A percentile compares a stretch with the other conserved stretches of the same genome.
Evolutionary conservation across 2,888 invertebrate genomes (phyloP).

Genomic region (Caenorhabditis angaria): DNA sequence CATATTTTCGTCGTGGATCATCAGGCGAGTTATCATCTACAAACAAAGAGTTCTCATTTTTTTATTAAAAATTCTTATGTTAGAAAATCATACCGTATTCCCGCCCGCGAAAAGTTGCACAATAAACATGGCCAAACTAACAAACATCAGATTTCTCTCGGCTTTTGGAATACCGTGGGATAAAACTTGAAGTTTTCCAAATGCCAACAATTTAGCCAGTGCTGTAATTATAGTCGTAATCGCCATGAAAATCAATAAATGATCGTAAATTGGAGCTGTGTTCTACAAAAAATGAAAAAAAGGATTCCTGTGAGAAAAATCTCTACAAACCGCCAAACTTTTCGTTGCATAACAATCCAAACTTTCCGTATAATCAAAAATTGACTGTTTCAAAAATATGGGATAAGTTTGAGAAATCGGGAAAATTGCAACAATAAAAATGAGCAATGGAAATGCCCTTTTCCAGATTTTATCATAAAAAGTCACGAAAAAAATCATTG

Average conservation of each 20-base stretch:
- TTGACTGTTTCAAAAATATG: conserved; percentile 9
- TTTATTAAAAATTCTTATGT: no score
- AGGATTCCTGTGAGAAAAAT: no score
- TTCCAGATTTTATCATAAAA: conserved; percentile 13
- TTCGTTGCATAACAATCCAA: conserved; percentile 22
- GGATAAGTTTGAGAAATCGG: conserved; percentile 20
- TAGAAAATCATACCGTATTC: background rate
- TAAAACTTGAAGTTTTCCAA: no score
- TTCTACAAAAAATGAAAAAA: no score
- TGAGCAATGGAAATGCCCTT: background rate
- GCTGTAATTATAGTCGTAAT: no score
- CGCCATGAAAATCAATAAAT: no score
- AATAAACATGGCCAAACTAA: background rate
- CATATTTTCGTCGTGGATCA: background rate
- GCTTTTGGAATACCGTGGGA: no score
- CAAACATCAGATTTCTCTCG: background rate
- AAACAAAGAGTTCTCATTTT: no score
- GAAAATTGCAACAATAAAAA: conserved; percentile 4
- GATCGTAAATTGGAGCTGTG: no score
- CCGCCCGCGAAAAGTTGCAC: background rate
- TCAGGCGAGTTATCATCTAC: background rate
- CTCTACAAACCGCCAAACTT: conserved; percentile 16
- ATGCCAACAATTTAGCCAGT: no score
- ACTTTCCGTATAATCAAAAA: conserved; percentile 19
- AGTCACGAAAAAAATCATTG: background rate